A percentile compares a stretch with the other conserved stretches of the same genome.
Conservation (phyloP, 1,140 invertebrate species). For the Papilio xuthus region DNA sequence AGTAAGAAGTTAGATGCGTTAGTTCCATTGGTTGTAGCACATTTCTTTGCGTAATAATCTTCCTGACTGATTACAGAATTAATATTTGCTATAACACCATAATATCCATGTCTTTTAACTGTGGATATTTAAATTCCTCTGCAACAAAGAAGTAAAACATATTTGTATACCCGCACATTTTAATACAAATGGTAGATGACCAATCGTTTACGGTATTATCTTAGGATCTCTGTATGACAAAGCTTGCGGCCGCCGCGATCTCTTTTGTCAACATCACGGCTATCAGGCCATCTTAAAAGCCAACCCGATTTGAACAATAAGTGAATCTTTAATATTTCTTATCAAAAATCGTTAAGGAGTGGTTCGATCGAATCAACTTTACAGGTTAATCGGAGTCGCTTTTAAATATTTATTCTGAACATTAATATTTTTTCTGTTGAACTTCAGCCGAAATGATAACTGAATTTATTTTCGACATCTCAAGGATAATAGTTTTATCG, state of each 20-base stretch:
- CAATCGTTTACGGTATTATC: slow-evolving; percentile 40
- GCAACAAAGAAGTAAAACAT: slow-evolving; percentile 3
- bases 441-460: background rate
- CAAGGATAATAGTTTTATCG: too few species aligned
- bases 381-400: slow-evolving; percentile 11
- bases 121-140: slow-evolving; percentile 42
- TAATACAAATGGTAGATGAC: slow-evolving; percentile 32
- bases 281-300: slow-evolving; percentile 75
- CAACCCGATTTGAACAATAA: slow-evolving; percentile 68
- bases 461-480: too few species aligned
- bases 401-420: background rate
- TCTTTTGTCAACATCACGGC: slow-evolving; percentile 74
- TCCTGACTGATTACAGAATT: too few species aligned
- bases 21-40: too few species aligned
- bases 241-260: slow-evolving; percentile 53
- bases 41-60: too few species aligned
- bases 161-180: slow-evolving; percentile 9
- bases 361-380: slow-evolving; percentile 37
- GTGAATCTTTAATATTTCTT: slow-evolving; percentile 75
- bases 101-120: too few species aligned
- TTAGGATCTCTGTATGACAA: slow-evolving; percentile 53
- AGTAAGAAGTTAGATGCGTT: too few species aligned
- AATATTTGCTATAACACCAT: too few species aligned
- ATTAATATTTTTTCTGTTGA: background rate
- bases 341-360: slow-evolving; percentile 62